phyloP scores from a whole-genome alignment of 2,113 vertebrate genomes.

The Carettochelys insculpta region DNA sequence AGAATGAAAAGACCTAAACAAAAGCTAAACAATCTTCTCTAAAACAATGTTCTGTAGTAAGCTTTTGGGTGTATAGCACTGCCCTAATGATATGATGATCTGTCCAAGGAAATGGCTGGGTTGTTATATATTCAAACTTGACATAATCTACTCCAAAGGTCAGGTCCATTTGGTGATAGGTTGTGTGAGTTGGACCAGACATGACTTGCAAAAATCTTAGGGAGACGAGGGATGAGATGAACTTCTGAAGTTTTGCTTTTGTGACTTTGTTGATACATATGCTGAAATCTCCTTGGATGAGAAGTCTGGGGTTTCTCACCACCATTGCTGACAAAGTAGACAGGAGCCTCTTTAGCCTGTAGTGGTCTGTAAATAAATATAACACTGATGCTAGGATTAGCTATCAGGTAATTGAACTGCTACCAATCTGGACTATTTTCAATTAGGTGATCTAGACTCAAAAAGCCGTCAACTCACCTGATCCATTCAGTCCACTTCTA shows the following conservation, averaged over 20 bases:
- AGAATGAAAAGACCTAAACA: too few species aligned
- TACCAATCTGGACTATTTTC: slow-evolving; percentile 26
- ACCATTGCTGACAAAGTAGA: background rate
- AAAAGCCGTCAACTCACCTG: slow-evolving; percentile 48
- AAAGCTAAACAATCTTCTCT: too few species aligned
- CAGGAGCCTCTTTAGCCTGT: background rate
- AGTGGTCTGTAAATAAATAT: background rate
- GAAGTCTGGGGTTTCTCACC: background rate
- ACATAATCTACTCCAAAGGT: background rate
- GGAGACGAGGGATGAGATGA: background rate
- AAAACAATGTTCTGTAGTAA: too few species aligned
- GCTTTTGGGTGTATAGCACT: too few species aligned
- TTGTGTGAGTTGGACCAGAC: background rate
- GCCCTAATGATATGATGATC: background rate
- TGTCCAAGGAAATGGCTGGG: background rate
- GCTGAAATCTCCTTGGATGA: background rate
- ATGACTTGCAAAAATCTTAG: background rate
- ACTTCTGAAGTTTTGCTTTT: background rate
- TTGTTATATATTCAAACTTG: background rate
- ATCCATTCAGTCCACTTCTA: background rate
- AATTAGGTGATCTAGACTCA: slow-evolving; percentile 23
- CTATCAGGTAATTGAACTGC: slow-evolving; percentile 32
- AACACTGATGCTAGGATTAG: background rate
- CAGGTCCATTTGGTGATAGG: background rate
- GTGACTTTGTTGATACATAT: background rate